A percentile compares a stretch with the other conserved stretches of the same genome.
These are phyloP conservation scores for Tetragonula clypearis DNA, from an alignment of 1,140 invertebrate species.

Conservation along the genomic window DNA sequence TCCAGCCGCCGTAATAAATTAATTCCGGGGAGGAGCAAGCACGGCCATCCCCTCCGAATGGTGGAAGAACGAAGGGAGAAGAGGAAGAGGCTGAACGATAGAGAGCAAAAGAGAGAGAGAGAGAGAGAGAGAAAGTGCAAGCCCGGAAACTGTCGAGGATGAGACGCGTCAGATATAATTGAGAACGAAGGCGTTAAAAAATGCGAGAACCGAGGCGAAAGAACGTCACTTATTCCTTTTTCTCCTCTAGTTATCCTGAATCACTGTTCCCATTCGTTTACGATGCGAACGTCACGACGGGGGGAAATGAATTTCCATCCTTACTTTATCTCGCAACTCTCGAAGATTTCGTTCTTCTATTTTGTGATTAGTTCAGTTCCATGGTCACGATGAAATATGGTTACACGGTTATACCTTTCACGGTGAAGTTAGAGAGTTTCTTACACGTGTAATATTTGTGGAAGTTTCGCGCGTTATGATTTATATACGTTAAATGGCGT, in stretches of 20 bases:
- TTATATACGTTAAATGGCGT: no score
- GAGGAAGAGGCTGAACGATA: no score
- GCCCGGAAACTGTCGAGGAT: slow-evolving; percentile 39
- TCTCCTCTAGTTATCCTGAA: neutral
- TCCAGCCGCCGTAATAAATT: slow-evolving; percentile 68
- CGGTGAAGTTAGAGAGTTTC: neutral
- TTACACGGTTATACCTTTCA: no score
- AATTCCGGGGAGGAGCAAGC: slow-evolving; percentile 56
- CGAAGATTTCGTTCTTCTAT: neutral
- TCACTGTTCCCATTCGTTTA: neutral
- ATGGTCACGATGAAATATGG: no score
- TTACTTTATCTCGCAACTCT: neutral
- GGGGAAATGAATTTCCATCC: no score
- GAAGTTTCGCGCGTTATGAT: no score
- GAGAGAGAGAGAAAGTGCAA: neutral
- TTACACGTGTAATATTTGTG: neutral
- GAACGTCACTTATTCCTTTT: slow-evolving; percentile 21
- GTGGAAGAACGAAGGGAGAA: neutral
- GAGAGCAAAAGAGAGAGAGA: neutral
- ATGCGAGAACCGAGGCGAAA: slow-evolving; percentile 8
- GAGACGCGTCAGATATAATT: slow-evolving; percentile 50
- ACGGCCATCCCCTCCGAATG: neutral
- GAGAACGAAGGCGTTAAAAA: slow-evolving; percentile 49
- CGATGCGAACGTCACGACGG: neutral
- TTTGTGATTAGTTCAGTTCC: neutral